Evolutionary conservation across 1,140 invertebrate genomes (phyloP), one percentile per base, ranked within the genome.

Genomic region (Penaeus vannamei): DNA sequence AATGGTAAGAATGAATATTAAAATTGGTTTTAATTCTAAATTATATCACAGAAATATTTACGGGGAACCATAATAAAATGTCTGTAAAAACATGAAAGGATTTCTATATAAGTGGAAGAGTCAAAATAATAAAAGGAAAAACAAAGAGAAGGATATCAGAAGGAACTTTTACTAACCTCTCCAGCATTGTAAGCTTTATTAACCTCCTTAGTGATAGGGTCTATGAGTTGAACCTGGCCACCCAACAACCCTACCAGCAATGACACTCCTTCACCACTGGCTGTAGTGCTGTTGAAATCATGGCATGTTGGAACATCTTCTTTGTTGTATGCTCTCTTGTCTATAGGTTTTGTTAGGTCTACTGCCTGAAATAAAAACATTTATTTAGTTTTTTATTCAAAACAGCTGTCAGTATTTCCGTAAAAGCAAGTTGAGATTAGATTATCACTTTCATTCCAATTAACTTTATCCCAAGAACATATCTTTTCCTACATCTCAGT

Each of bases 291-390:
- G 94, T 99, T 99, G 93, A 99, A 99, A 94, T 99, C 98, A 94
- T 99, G 99, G 94, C 98, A 99, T 42, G 98, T 99, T 82, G 98
- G 98, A 10, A 91, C 91, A 94, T 98, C 99, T 91, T 98, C 99
- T 92, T 98, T 98, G 94, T 99, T 99, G 93, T 99, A 99, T 92
- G 98, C 95, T 93, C 99, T 97, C 93, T 99, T 99, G 93, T 99
- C 98, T 90, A 99, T 95, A 72, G 98, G 98, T 94, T 98, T 98
- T 90, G 96, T 97, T 92, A 99, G 95, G 95, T 99, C 98, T 91
- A 97, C 96, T 92, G 97, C 97, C 96, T 97, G 93, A 92, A 60
- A 85, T 80, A 85, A 87, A 89, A n/a, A 80, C 29, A 20, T 76
- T 36, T 79, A 26, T 69, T 69, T 32, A 69, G n/a, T n/a, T n/a